These are phyloP conservation scores for Babylonia areolata DNA, from an alignment of 1,140 invertebrate genomes.

Conservation along the genomic window DNA sequence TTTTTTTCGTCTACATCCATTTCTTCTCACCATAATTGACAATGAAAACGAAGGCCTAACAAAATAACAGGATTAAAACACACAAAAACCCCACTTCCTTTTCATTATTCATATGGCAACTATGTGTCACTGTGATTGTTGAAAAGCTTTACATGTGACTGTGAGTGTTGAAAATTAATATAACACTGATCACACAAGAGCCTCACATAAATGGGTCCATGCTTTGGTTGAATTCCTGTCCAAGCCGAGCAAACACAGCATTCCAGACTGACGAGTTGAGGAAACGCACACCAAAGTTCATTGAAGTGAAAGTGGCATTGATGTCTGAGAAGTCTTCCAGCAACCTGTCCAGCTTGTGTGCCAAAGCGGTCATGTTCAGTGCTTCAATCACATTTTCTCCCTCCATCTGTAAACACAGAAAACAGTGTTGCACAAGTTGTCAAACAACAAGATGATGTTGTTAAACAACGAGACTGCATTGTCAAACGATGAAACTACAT, in stretches of 20 bases:
- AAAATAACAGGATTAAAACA: too few species aligned
- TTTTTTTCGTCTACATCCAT: too few species aligned
- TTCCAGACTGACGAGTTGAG: slow-evolving; percentile 28
- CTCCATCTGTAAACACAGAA: background rate
- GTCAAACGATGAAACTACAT: too few species aligned
- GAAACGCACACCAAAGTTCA: background rate
- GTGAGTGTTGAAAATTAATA: background rate
- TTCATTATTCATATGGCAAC: too few species aligned
- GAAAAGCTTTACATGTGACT: too few species aligned
- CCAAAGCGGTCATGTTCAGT: background rate
- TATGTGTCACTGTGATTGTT: too few species aligned
- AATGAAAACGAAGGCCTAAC: too few species aligned
- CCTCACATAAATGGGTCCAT: slow-evolving; percentile 20
- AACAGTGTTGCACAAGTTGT: too few species aligned
- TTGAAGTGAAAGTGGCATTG: background rate
- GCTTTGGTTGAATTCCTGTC: slow-evolving; percentile 4
- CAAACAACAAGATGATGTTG: too few species aligned
- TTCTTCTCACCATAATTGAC: too few species aligned
- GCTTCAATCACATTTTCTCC: background rate
- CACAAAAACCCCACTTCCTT: too few species aligned
- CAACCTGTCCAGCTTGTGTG: background rate
- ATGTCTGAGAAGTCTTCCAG: background rate
- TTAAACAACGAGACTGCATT: too few species aligned
- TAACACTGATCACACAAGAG: background rate
- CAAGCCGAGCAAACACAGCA: slow-evolving; percentile 16